phyloP scores from a whole-genome alignment of 2,797 vertebrate species.

The Sylvilagus floridanus region DNA sequence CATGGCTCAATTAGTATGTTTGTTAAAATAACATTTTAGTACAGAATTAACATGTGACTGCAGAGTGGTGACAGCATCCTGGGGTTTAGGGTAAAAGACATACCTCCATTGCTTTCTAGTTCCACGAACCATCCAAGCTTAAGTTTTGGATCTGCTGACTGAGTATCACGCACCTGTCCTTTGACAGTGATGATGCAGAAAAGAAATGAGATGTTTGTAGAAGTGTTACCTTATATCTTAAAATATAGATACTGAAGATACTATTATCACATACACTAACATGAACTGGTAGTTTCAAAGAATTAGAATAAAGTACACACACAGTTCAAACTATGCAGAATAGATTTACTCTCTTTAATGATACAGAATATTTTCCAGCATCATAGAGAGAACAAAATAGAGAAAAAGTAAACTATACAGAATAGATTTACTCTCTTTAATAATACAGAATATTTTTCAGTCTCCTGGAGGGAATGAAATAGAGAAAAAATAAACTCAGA shows the following conservation, averaged over 20 bases:
- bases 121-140: background rate
- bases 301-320: slow-evolving; percentile 1
- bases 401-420: too few species aligned
- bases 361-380: background rate
- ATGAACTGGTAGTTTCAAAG: background rate
- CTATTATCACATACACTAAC: background rate
- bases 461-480: background rate
- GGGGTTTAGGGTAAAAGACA: background rate
- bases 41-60: background rate
- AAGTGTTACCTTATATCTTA: background rate
- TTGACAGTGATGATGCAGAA: background rate
- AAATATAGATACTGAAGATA: background rate
- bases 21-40: slow-evolving; percentile 25
- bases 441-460: background rate
- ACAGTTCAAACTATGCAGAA: background rate
- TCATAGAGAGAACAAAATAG: background rate
- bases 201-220: background rate
- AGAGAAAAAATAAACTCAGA: too few species aligned
- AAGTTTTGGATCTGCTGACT: slow-evolving; percentile 4
- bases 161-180: background rate
- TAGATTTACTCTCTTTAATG: slow-evolving; percentile 13
- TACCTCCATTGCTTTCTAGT: background rate
- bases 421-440: slow-evolving; percentile 10
- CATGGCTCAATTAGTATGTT: background rate
- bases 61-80: background rate